Evolutionary conservation across 2,113 vertebrate species (phyloP).

Genomic region (Chaenocephalus aceratus): DNA sequence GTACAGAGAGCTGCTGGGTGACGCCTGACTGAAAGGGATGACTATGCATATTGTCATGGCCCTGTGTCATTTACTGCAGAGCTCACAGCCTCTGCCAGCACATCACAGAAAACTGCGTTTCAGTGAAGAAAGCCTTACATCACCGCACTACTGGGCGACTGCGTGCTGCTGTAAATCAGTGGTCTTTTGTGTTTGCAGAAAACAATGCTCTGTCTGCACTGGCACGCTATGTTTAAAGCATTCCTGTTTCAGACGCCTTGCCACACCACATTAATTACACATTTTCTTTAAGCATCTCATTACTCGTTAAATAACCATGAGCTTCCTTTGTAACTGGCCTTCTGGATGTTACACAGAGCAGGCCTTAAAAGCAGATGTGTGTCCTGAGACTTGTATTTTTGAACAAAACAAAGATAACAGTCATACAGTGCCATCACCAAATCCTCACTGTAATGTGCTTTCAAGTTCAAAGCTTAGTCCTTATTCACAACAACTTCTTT

Average conservation of each 20-base stretch:
- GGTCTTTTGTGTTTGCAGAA: slow-evolving; percentile 60
- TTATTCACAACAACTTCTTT: slow-evolving; percentile 14
- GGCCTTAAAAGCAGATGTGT: slow-evolving; percentile 2
- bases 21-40: slow-evolving; percentile 18
- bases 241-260: slow-evolving; percentile 17
- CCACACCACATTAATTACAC: slow-evolving; percentile 36
- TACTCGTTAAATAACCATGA: slow-evolving; percentile 15
- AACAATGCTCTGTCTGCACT: slow-evolving; percentile 59
- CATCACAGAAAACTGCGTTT: slow-evolving; percentile 45
- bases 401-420: slow-evolving; percentile 6
- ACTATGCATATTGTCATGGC: slow-evolving; percentile 39
- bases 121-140: slow-evolving; percentile 27
- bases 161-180: slow-evolving; percentile 42
- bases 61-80: slow-evolving; percentile 53
- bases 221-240: slow-evolving; percentile 30
- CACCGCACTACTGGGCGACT: slow-evolving; percentile 34
- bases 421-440: neutral
- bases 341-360: neutral
- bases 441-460: slow-evolving; percentile 26
- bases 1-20: slow-evolving; percentile 13
- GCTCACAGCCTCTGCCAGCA: slow-evolving; percentile 14
- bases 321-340: slow-evolving; percentile 12
- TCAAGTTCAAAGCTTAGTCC: slow-evolving; percentile 44
- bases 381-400: neutral
- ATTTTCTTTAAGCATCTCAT: slow-evolving; percentile 36